Conservation (phyloP, 2,888 invertebrate species). For the Lithophane semibrunnea region DNA sequence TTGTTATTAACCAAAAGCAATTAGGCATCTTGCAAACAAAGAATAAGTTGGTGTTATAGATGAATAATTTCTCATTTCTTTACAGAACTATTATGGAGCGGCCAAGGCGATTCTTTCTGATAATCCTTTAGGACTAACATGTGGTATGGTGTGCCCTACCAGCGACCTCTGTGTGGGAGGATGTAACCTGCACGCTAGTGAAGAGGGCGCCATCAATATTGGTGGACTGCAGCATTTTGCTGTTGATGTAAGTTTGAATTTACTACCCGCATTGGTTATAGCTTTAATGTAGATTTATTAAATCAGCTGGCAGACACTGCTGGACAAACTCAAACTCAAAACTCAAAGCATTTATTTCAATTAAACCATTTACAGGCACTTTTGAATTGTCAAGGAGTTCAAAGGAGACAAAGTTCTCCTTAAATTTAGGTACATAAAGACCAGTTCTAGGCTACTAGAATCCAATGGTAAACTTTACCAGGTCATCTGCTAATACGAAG, state of each 20-base stretch:
- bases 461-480: background rate
- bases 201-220: conserved; percentile 99
- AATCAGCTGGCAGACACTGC: too few relatives aligned
- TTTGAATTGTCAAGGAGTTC: too few relatives aligned
- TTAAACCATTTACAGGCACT: too few relatives aligned
- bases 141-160: conserved; percentile 99
- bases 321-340: too few relatives aligned
- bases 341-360: too few relatives aligned
- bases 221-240: conserved; percentile 99
- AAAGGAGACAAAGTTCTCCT: too few relatives aligned
- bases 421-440: background rate
- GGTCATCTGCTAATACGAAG: too few relatives aligned
- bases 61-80: conserved; percentile 1
- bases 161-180: conserved; percentile 99
- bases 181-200: conserved; percentile 98
- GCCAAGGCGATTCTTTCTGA: conserved; percentile 98
- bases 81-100: conserved; percentile 98
- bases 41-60: too few relatives aligned
- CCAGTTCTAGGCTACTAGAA: background rate
- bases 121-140: conserved; percentile 98
- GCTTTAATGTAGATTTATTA: too few relatives aligned
- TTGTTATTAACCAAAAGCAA: background rate
- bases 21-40: background rate
- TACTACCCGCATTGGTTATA: too few relatives aligned
- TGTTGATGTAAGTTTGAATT: conserved; percentile 93